These are phyloP conservation scores for Gerris lacustris DNA, from an alignment of 2,888 invertebrate species.

Conservation along the genomic window DNA sequence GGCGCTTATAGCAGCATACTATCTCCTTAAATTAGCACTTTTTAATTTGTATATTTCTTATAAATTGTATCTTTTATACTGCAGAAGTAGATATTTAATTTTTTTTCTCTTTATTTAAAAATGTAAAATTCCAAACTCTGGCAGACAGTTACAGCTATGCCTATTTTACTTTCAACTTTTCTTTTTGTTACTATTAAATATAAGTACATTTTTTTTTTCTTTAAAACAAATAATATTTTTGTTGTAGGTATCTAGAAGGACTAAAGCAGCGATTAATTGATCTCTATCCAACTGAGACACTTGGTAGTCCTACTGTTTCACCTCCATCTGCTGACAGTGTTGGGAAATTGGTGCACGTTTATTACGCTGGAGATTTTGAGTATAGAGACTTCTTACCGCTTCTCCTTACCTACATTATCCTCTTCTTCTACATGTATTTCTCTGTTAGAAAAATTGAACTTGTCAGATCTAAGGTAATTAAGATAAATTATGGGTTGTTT, in stretches of 20 bases:
- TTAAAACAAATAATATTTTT: too few relatives aligned
- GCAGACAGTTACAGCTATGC: too few relatives aligned
- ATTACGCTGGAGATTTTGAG: constrained; percentile 81
- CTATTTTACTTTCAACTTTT: too few relatives aligned
- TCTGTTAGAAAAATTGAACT: constrained; percentile 91
- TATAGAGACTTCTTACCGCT: constrained; percentile 74
- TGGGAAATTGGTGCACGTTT: constrained; percentile 53
- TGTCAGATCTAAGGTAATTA: constrained; percentile 62
- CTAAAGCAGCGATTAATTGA: constrained; percentile 54
- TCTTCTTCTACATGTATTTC: constrained; percentile 89
- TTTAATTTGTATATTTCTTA: too few relatives aligned
- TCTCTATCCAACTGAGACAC: constrained; percentile 46
- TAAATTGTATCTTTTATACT: too few relatives aligned
- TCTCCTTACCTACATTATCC: constrained; percentile 65
- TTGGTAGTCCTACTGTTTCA: constrained; percentile 40
- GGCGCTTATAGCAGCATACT: too few relatives aligned
- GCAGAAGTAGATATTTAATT: too few relatives aligned
- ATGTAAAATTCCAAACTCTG: too few relatives aligned
- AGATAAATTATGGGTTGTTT: background rate
- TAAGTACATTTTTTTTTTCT: too few relatives aligned
- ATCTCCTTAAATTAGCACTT: too few relatives aligned
- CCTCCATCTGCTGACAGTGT: background rate
- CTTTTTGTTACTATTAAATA: too few relatives aligned
- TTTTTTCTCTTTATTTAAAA: too few relatives aligned
- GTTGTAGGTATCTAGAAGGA: constrained; percentile 49